Evolutionary conservation across 2,888 invertebrate genomes (phyloP), one percentile per base, ranked within the genome.

Genomic region (Drosophila rellima): DNA sequence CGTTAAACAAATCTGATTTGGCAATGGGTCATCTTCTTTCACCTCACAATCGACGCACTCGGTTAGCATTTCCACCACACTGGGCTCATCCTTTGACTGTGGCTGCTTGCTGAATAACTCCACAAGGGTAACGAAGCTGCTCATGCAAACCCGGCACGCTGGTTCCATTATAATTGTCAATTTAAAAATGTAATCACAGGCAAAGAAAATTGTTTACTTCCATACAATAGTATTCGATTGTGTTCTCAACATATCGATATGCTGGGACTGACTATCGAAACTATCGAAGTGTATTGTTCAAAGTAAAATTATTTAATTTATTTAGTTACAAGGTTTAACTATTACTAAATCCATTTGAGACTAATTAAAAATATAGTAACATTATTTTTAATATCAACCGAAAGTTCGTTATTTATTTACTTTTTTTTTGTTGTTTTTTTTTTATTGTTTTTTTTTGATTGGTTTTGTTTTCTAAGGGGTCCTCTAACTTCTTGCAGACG

Each of bases 51-150:
- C 40, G 13, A 56, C 61, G 18, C 51, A 50, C 8, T 60, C 65
- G n/a, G 64, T 74, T 0, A 79, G 23, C 82, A 79, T 79, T 7
- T 66, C 68, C 0, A 65, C 56, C 17, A 78, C n/a, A 1, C 55
- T 74, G 3, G 78, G 65, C 13, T 68, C 57, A 4, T 35, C 20
- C 29, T 44, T 13, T 0, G 17, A 2, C 2, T n/a, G 26, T 13
- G 18, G 39, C 3, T 57, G 51, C 2, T 50, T 18, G 4, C 54
- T 40, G 40, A 73, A 77, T 13, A 82, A 39, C 1, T 68, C 70
- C 33, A 70, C 65, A 17, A 60, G 39, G 1, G 68, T 44, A 0
- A 63, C 35, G 5, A 39, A 59, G 48, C 44, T 59, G 20, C 59
- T 63, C 65, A 74, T 71, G 31, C 82, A 79, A 3, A 70, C 44